These are phyloP conservation scores for Drosophila suzukii DNA, from an alignment of 1,140 invertebrate species.

Conservation along the genomic window DNA sequence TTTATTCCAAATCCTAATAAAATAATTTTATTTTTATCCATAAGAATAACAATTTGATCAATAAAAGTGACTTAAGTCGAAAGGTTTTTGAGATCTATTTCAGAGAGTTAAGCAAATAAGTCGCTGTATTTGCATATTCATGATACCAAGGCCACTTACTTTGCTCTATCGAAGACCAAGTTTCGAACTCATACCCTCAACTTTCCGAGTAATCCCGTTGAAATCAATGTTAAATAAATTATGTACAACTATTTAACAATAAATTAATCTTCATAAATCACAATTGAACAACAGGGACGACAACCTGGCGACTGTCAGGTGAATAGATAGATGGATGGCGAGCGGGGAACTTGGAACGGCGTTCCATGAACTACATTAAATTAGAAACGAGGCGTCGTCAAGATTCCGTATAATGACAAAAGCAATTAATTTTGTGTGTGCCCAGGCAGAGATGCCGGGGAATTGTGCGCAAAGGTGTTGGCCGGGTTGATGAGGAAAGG, in stretches of 20 bases:
- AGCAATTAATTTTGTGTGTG: constrained; percentile 84
- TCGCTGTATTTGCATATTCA: neutral
- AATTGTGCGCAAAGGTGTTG: constrained; percentile 56
- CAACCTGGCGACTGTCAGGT: constrained; percentile 25
- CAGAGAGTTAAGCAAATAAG: too few relatives aligned
- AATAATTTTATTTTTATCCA: too few relatives aligned
- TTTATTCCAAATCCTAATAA: too few relatives aligned
- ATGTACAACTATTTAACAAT: constrained; percentile 81
- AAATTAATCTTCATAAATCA: constrained; percentile 84
- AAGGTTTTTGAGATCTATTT: too few relatives aligned
- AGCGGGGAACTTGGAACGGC: constrained; percentile 10
- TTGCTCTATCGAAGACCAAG: neutral
- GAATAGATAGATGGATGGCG: constrained; percentile 4
- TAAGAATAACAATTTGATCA: too few relatives aligned
- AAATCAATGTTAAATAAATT: constrained; percentile 82
- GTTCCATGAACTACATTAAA: constrained; percentile 75
- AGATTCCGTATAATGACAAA: constrained; percentile 84
- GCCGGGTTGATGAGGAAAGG: constrained; percentile 1
- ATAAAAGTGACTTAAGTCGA: too few relatives aligned
- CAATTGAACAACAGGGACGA: constrained; percentile 75
- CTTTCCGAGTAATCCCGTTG: constrained; percentile 52
- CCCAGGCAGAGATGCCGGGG: constrained; percentile 64
- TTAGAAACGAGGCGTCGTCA: constrained; percentile 81
- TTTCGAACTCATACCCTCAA: neutral
- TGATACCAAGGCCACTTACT: constrained; percentile 16